Evolutionary conservation across 2,113 vertebrate species (phyloP).

Genomic region (Podocnemis expansa): DNA sequence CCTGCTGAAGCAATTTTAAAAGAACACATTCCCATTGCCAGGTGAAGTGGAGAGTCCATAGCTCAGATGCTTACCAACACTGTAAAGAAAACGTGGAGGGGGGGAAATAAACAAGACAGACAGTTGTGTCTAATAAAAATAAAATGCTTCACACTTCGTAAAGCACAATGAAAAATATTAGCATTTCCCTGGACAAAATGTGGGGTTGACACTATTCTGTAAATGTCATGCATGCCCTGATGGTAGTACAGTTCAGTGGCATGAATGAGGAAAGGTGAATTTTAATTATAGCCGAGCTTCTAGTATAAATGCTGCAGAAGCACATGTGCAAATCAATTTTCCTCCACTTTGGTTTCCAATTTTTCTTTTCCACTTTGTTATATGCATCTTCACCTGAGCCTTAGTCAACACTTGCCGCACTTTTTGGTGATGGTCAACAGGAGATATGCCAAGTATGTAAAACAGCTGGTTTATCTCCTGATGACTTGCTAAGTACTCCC

Average conservation of each 20-base stretch:
- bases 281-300: neutral
- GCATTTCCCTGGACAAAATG: neutral
- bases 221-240: neutral
- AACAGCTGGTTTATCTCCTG: no score
- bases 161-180: neutral
- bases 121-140: constrained; percentile 22
- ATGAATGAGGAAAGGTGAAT: neutral
- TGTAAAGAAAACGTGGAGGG: neutral
- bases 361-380: neutral
- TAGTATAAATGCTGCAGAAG: fast-evolving
- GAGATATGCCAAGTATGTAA: no score
- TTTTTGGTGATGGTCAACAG: no score
- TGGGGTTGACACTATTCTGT: neutral
- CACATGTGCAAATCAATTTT: fast-evolving
- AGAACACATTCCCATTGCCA: neutral
- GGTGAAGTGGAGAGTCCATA: neutral
- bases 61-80: neutral
- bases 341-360: neutral
- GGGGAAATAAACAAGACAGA: neutral
- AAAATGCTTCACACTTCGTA: neutral
- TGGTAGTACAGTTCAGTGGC: neutral
- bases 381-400: neutral
- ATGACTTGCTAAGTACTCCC: no score
- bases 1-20: constrained; percentile 38
- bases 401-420: no score